Conservation (phyloP, 92 coral and sea anemone species). For the Palythoa grandiflora region DNA sequence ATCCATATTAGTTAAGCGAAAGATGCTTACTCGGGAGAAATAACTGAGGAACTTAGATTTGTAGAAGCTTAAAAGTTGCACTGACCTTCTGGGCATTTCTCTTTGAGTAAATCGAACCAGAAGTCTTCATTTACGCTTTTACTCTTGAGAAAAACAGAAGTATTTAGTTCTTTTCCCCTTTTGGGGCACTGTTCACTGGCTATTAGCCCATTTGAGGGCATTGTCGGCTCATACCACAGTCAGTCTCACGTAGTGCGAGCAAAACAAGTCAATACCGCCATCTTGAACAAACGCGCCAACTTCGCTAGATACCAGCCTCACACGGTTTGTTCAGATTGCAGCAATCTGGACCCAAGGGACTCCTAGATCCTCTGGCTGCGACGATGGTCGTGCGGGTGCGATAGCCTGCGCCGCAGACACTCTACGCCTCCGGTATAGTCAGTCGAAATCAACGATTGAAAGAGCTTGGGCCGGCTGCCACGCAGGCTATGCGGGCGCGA, state of each 20-base stretch:
- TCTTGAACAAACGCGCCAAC: constrained; percentile 32
- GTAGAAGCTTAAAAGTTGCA: neutral
- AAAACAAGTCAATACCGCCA: constrained; percentile 26
- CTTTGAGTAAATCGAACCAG: constrained; percentile 72
- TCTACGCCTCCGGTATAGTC: too few relatives aligned
- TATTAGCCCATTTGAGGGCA: constrained; percentile 64
- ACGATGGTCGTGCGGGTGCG: too few relatives aligned
- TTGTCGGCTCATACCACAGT: neutral
- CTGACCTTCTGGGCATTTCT: constrained; percentile 92
- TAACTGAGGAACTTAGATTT: too few relatives aligned
- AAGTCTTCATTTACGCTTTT: constrained; percentile 68
- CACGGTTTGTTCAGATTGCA: neutral
- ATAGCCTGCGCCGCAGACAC: too few relatives aligned
- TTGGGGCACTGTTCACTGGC: constrained; percentile 76
- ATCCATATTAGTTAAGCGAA: too few relatives aligned
- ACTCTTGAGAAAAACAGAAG: constrained; percentile 69
- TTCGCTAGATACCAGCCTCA: constrained; percentile 8
- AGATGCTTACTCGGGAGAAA: too few relatives aligned
- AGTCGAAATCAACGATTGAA: too few relatives aligned
- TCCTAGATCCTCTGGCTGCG: too few relatives aligned
- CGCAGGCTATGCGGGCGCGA: too few relatives aligned
- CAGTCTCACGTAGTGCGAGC: constrained; percentile 9
- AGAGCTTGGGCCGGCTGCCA: too few relatives aligned
- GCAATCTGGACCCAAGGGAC: neutral
- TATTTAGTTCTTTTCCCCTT: constrained; percentile 31